These are phyloP conservation scores for Hippocampus kuda DNA, from an alignment of 2,797 vertebrate species.

Conservation along the genomic window DNA sequence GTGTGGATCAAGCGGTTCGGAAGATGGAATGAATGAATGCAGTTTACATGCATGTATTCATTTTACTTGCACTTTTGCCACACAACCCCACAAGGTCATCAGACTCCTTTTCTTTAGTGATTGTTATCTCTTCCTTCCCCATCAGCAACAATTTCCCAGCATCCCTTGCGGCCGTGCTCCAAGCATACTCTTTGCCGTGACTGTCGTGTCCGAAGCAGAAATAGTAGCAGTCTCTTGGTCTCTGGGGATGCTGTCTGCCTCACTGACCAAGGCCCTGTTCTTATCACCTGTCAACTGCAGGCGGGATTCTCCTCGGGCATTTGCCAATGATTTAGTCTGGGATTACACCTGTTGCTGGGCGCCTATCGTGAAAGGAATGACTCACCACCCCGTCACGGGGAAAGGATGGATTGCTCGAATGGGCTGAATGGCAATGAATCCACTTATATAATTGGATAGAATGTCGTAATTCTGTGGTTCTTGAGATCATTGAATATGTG, in stretches of 20 bases:
- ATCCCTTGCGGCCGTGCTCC: conserved; percentile 51
- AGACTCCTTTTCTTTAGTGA: conserved; percentile 8
- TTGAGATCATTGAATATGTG: conserved; percentile 19
- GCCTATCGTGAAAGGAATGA: conserved; percentile 44
- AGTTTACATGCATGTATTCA: too few relatives aligned
- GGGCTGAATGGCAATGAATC: conserved; percentile 22
- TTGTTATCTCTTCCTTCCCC: conserved; percentile 21
- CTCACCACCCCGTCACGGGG: conserved; percentile 29
- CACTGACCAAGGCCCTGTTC: conserved; percentile 36
- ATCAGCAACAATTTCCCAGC: conserved; percentile 41
- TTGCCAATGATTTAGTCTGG: conserved; percentile 32
- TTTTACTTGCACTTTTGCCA: not conserved
- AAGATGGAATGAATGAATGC: too few relatives aligned
- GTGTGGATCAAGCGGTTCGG: too few relatives aligned
- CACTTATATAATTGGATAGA: conserved; percentile 29
- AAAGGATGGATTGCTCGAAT: conserved; percentile 18
- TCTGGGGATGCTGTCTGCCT: conserved; percentile 27
- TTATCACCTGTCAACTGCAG: conserved; percentile 41
- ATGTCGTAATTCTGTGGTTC: conserved; percentile 28
- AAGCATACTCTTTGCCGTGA: conserved; percentile 26
- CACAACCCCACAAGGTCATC: not conserved
- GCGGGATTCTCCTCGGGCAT: conserved; percentile 25
- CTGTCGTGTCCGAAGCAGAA: conserved; percentile 48
- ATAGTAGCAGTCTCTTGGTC: conserved; percentile 45
- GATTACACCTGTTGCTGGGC: conserved; percentile 49